phyloP scores from a whole-genome alignment of 2,113 vertebrate species.

The Ibidorhyncha struthersii region DNA sequence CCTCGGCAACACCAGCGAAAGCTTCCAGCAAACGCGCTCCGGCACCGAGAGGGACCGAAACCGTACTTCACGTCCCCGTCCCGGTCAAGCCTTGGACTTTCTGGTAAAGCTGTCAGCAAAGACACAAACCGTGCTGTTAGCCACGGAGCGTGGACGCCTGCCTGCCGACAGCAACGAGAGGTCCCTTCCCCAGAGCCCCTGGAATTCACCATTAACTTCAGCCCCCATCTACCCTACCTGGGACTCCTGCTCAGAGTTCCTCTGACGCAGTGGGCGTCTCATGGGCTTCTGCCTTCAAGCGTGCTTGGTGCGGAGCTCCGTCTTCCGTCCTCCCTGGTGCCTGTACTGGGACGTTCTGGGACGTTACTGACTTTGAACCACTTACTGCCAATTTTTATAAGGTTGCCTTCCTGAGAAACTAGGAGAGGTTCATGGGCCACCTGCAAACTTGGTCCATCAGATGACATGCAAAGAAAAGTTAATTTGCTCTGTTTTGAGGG shows the following conservation, averaged over 20 bases:
- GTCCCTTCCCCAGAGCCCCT: background rate
- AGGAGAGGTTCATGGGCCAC: background rate
- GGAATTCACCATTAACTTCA: background rate
- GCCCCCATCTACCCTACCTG: background rate
- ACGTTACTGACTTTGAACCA: background rate
- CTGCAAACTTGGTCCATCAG: background rate
- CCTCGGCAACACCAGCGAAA: background rate
- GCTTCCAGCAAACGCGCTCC: fast-evolving
- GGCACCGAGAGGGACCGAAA: fast-evolving
- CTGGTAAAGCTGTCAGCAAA: background rate
- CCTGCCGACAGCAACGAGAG: background rate
- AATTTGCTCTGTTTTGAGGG: no score
- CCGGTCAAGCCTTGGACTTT: background rate
- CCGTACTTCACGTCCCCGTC: no score
- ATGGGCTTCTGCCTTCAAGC: background rate
- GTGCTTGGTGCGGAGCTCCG: fast-evolving
- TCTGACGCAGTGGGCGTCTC: background rate
- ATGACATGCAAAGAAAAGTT: background rate
- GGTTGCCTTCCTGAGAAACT: background rate
- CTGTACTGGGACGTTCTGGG: background rate
- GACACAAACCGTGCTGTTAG: background rate
- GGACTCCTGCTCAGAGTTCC: background rate
- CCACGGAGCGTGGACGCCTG: fast-evolving
- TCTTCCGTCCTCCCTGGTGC: fast-evolving
- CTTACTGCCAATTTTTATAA: background rate